Conservation (phyloP, 2,113 vertebrate species). For the Equus przewalskii region DNA sequence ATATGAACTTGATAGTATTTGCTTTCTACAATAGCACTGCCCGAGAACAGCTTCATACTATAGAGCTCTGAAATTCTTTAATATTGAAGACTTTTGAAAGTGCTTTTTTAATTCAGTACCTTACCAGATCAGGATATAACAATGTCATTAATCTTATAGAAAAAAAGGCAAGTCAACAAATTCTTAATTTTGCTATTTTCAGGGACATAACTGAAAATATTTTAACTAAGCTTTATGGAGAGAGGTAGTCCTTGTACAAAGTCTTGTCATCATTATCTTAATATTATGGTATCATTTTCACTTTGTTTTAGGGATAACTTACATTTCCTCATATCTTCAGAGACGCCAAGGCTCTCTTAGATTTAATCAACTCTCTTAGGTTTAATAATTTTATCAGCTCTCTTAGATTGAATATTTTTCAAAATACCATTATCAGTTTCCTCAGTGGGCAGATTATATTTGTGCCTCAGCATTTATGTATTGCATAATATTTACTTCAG, state of each 20-base stretch:
- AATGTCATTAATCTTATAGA: not conserved
- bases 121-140: not conserved
- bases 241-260: not conserved
- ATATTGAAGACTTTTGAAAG: not conserved
- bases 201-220: not conserved
- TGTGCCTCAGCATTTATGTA: not conserved
- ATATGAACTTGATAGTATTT: not conserved
- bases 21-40: not conserved
- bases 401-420: not conserved
- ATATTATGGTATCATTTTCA: not conserved
- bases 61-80: not conserved
- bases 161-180: not conserved
- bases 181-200: conserved; percentile 37
- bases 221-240: not conserved
- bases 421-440: not conserved
- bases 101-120: not conserved
- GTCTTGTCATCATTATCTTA: conserved; percentile 12
- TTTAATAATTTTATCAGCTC: not conserved
- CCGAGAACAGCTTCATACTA: not conserved
- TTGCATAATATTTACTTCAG: conserved; percentile 7
- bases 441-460: not conserved
- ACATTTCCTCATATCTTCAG: not conserved
- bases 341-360: not conserved
- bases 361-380: not conserved
- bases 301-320: not conserved